Evolutionary conservation across 37 sponge, comb jelly and placozoan genomes (phyloP).

Genomic region (Aplysina aerophoba): DNA sequence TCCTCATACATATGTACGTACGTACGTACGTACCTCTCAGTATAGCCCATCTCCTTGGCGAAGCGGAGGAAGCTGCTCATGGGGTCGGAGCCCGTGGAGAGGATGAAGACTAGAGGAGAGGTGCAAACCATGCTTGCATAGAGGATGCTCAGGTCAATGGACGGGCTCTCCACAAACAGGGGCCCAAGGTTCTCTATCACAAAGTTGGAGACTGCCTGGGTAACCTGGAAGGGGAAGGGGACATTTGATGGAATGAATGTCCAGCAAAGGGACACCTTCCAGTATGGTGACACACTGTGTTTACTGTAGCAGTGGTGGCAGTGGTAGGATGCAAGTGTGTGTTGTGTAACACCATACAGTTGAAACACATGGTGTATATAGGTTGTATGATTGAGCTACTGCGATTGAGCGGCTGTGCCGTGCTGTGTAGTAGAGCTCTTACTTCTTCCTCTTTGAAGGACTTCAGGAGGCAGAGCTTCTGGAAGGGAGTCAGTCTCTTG

Average conservation of each 20-base stretch:
- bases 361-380: slow-evolving; percentile 4
- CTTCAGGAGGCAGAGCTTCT: slow-evolving; percentile 92
- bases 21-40: slow-evolving; percentile 86
- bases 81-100: slow-evolving; percentile 98
- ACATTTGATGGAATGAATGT: not conserved
- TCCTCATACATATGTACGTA: too few species aligned
- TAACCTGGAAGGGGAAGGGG: slow-evolving; percentile 49
- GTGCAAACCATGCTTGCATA: slow-evolving; percentile 86
- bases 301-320: too few species aligned
- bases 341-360: too few species aligned
- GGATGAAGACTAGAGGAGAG: slow-evolving; percentile 95
- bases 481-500: slow-evolving; percentile 80
- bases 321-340: too few species aligned
- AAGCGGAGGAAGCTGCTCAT: slow-evolving; percentile 95
- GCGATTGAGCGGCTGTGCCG: too few species aligned
- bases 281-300: not conserved
- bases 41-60: slow-evolving; percentile 93
- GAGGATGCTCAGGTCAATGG: slow-evolving; percentile 80
- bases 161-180: slow-evolving; percentile 95
- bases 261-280: not conserved
- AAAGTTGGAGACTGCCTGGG: slow-evolving; percentile 83
- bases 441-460: slow-evolving; percentile 90
- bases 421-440: too few species aligned
- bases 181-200: slow-evolving; percentile 90
- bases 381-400: too few species aligned